Percentiles rank a stretch among this genome's conserved stretches.
Evolutionary conservation across 2,888 invertebrate species (phyloP).

Genomic region (Polydrusus cervinus): DNA sequence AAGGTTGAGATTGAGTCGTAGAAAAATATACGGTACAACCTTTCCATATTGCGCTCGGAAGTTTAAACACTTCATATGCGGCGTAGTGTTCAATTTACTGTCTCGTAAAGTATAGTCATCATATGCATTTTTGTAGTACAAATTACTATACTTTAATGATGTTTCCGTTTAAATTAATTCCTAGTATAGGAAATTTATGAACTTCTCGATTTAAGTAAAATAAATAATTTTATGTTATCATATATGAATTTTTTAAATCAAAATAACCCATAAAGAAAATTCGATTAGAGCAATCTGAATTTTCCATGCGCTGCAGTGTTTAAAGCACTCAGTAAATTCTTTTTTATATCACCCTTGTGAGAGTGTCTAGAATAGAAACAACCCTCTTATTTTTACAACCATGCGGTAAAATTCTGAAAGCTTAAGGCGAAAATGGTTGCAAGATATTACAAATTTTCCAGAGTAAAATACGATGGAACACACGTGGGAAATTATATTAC

Average conservation of each 20-base stretch:
- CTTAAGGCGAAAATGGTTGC: not conserved
- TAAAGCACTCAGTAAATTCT: conserved; percentile 26
- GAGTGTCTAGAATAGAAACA: conserved; percentile 20
- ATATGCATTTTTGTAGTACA: no score
- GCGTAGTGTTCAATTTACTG: no score
- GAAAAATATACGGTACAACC: no score
- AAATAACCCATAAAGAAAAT: conserved; percentile 11
- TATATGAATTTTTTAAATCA: conserved; percentile 8
- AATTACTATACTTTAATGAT: no score
- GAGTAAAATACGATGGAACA: conserved; percentile 10
- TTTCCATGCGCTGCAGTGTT: conserved; percentile 12
- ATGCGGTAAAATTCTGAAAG: conserved; percentile 12
- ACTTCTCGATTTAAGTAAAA: no score
- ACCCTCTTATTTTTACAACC: conserved; percentile 20
- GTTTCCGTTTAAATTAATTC: no score
- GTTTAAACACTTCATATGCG: no score
- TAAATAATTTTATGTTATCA: not conserved
- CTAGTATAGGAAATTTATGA: no score
- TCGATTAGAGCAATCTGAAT: conserved; percentile 10
- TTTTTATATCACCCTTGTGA: conserved; percentile 19
- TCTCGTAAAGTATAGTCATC: no score
- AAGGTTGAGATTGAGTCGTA: no score
- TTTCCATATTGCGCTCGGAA: no score
- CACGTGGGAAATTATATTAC: conserved; percentile 12
- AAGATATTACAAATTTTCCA: conserved; percentile 8